A percentile compares a stretch with the other conserved stretches of the same genome.
phyloP scores from a whole-genome alignment of 2,113 vertebrate species.

The Seriola rivoliana region DNA sequence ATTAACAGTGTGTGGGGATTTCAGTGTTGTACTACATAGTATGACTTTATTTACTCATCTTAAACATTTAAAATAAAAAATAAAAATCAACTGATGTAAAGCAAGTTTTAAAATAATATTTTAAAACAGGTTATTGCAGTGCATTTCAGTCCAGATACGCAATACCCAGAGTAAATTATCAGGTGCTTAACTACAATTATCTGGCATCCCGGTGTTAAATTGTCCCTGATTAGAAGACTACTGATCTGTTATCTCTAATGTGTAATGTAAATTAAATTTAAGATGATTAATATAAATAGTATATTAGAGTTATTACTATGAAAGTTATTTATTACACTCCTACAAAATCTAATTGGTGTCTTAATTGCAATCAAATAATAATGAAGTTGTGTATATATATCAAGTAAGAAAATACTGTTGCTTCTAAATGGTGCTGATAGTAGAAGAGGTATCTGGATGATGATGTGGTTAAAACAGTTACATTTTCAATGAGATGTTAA shows the following conservation, averaged over 20 bases:
- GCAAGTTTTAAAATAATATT: constrained; percentile 1
- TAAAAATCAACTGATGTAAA: background rate
- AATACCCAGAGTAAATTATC: constrained; percentile 15
- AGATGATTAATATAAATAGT: constrained; percentile 31
- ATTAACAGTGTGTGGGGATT: background rate
- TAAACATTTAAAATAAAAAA: background rate
- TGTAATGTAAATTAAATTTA: constrained; percentile 28
- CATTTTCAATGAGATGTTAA: background rate
- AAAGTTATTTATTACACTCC: constrained; percentile 20
- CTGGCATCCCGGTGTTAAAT: constrained; percentile 28
- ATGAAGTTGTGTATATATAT: constrained; percentile 9
- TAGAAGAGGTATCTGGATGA: background rate
- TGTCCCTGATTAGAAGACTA: constrained; percentile 41
- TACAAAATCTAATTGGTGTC: background rate
- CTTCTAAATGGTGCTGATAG: background rate
- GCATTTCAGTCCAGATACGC: background rate
- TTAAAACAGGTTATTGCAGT: background rate
- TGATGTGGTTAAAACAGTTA: background rate
- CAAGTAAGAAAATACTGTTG: background rate
- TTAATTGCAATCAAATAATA: constrained; percentile 38
- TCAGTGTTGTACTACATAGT: background rate
- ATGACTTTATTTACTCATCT: background rate
- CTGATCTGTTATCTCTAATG: constrained; percentile 51
- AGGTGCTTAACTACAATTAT: constrained; percentile 41
- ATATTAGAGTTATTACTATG: constrained; percentile 13